Evolutionary conservation across 2,113 vertebrate genomes (phyloP).

Genomic region (Benitochromis conjunctus): DNA sequence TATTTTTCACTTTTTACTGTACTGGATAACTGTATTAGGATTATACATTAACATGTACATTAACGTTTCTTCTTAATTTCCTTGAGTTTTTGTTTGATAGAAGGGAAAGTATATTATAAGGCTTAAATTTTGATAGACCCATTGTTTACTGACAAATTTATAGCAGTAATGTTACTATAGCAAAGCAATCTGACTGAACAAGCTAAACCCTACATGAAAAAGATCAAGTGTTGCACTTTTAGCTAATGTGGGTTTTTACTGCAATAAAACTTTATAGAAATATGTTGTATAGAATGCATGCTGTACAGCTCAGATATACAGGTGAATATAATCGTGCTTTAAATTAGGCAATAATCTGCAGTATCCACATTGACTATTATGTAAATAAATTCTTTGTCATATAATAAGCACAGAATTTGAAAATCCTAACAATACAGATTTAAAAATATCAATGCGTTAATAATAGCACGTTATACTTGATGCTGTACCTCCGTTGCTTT

Average conservation of each 20-base stretch:
- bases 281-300: background rate
- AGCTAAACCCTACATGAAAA: background rate
- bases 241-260: background rate
- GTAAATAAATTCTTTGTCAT: background rate
- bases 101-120: background rate
- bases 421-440: background rate
- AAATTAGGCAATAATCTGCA: background rate
- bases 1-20: background rate
- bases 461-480: fast-evolving
- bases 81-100: background rate
- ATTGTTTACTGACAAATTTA: background rate
- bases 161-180: background rate
- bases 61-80: background rate
- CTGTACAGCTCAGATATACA: background rate
- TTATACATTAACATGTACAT: background rate
- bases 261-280: background rate
- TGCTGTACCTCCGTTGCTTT: background rate
- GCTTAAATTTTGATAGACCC: background rate
- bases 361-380: background rate
- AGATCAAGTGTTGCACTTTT: background rate
- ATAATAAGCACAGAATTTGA: background rate
- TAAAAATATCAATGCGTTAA: background rate
- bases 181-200: background rate
- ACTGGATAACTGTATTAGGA: background rate
- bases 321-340: background rate